phyloP scores from a whole-genome alignment of 2,113 vertebrate genomes.

The Heterocephalus glaber region DNA sequence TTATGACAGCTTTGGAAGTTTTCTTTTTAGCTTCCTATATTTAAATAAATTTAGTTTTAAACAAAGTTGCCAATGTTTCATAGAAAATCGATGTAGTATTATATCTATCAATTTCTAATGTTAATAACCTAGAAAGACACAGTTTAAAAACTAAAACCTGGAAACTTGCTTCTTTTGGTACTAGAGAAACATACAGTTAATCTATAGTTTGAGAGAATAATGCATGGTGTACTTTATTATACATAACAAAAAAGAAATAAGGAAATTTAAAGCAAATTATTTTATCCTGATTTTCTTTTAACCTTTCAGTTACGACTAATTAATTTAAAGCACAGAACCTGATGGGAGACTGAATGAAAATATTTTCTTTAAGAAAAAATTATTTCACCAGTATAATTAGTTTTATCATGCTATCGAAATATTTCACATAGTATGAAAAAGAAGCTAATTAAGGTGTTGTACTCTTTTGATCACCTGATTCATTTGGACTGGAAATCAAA shows the following conservation, averaged over 20 bases:
- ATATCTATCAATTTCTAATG: background rate
- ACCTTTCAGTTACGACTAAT: conserved; percentile 27
- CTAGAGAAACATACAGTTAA: conserved; percentile 32
- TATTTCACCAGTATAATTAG: background rate
- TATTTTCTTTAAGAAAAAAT: background rate
- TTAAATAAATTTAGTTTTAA: background rate
- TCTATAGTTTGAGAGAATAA: conserved; percentile 53
- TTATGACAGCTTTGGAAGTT: background rate
- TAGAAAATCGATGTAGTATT: background rate
- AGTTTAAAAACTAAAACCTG: background rate
- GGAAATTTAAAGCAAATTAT: conserved; percentile 51
- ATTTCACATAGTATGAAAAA: background rate
- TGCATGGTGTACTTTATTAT: conserved; percentile 40
- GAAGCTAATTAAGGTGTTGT: background rate
- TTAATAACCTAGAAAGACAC: background rate
- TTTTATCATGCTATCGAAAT: background rate
- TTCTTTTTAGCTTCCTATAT: background rate
- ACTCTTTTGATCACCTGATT: background rate
- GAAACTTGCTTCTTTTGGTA: conserved; percentile 7
- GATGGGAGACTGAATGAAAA: background rate
- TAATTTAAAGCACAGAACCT: background rate
- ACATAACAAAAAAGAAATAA: background rate
- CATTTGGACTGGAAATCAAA: background rate
- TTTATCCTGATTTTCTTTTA: background rate
- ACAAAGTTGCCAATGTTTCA: background rate